phyloP scores from a whole-genome alignment of 1,140 invertebrate species.

The Zeugodacus cucurbitae region DNA sequence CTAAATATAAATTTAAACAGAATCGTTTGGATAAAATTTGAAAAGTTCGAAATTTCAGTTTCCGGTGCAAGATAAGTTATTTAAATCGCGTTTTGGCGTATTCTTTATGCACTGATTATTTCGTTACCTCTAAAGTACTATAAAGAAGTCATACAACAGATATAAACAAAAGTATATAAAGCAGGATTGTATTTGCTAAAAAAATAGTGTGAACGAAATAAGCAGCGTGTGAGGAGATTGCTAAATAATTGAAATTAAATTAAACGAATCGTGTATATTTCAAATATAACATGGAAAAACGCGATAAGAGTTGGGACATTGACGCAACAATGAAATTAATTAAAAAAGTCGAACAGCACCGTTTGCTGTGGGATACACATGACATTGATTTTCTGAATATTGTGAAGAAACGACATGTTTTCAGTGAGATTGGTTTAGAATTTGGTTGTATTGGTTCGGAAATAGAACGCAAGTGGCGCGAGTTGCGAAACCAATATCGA shows the following conservation, averaged over 20 bases:
- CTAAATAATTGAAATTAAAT: background rate
- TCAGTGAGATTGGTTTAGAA: background rate
- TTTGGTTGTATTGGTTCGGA: background rate
- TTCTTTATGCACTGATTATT: background rate
- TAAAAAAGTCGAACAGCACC: background rate
- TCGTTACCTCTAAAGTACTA: background rate
- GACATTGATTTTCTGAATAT: background rate
- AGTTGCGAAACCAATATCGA: background rate
- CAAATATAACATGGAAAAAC: background rate
- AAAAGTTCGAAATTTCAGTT: background rate
- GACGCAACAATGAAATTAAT: background rate
- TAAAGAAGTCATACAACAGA: background rate
- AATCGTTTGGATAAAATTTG: background rate
- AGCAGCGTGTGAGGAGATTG: background rate
- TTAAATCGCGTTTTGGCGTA: background rate
- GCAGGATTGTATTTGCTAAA: background rate
- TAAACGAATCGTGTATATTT: background rate
- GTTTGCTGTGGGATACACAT: background rate
- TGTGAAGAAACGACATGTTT: background rate
- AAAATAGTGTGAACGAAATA: background rate
- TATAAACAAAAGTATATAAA: background rate
- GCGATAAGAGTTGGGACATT: background rate
- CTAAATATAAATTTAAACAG: background rate
- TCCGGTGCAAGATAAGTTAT: background rate
- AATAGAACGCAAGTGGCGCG: background rate